Base-by-base conservation (phyloP, 2,888 invertebrate species). In the Drosophila paramelanica region DNA sequence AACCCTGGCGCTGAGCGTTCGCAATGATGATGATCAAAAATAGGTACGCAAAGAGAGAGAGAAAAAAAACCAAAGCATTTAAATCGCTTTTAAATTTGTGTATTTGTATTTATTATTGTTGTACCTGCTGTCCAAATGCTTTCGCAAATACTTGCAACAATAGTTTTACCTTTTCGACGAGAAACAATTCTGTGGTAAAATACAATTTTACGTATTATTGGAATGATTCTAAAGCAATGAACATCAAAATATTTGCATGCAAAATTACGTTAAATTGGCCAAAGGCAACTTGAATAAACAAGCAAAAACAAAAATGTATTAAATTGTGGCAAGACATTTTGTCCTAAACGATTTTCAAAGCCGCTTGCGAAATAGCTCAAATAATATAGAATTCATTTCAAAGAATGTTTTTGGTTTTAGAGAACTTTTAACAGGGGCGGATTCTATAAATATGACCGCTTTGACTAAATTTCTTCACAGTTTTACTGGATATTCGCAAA, bases 221-320 rank as follows among this genome's bases (percentile, higher is more conserved):
- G 31, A 25, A 39, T 52, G 7, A 33, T 58, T 51, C 36, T 5
- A 25, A 42, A 14, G n/a, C 46, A 49, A 17, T 38, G 42, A 36
- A 56, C 59, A 59, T 39, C 42, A 23, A 64, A 78, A 73, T 67
- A 75, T 67, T 73, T 73, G 52, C 27, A 0, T 20, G 17, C 36
- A 46, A 64, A 73, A 68, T 76, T 58, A 51, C 52, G 41, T n/a
- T 36, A 67, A 67, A 62, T 33, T 43, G 49, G 39, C 17, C 59
- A 8, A 39, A 59, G 58, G 58, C 61, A 41, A 39, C 10, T 38
- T 38, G 13, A 20, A 51, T 51, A 51, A 56, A 20, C 17, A 27
- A 55, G 8, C 41, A 5, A 41, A 27, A 20, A 27, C 31, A 31
- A 31, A 31, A 31, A 23, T 39, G 11, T 27, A 31, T 31, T 10